These are phyloP conservation scores for Ashinkailepas kermadecensis DNA, from an alignment of 2,888 invertebrate genomes.

Conservation along the genomic window DNA sequence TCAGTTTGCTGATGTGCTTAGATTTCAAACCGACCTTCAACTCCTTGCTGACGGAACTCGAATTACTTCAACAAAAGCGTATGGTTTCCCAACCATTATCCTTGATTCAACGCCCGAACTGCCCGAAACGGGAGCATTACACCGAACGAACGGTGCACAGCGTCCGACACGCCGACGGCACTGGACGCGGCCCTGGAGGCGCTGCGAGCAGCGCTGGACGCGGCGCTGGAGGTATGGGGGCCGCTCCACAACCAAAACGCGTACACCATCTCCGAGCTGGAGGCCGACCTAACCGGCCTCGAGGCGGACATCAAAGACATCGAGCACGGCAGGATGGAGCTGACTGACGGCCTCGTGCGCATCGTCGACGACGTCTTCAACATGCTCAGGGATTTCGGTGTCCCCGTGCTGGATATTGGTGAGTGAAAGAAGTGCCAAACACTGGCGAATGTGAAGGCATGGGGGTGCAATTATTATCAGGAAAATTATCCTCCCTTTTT, in stretches of 20 bases:
- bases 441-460: too few species aligned
- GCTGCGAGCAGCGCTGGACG: conserved; percentile 39
- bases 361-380: conserved; percentile 1
- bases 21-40: too few species aligned
- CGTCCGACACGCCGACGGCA: conserved; percentile 36
- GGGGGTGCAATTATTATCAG: too few species aligned
- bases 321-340: conserved; percentile 40
- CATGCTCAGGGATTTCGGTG: background rate
- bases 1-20: too few species aligned
- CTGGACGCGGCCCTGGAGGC: conserved; percentile 38
- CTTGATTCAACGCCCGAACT: too few species aligned
- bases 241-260: conserved; percentile 3
- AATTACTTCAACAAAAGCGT: too few species aligned
- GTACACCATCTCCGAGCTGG: background rate
- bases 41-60: too few species aligned
- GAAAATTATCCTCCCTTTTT: too few species aligned
- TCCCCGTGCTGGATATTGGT: background rate
- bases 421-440: background rate
- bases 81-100: too few species aligned
- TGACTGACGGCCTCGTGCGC: conserved; percentile 67
- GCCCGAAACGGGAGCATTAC: too few species aligned
- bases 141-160: background rate
- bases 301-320: background rate
- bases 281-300: conserved; percentile 16
- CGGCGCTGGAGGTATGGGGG: conserved; percentile 35